Conservation (phyloP, 2,888 invertebrate genomes). For the Tribolium freemani region DNA sequence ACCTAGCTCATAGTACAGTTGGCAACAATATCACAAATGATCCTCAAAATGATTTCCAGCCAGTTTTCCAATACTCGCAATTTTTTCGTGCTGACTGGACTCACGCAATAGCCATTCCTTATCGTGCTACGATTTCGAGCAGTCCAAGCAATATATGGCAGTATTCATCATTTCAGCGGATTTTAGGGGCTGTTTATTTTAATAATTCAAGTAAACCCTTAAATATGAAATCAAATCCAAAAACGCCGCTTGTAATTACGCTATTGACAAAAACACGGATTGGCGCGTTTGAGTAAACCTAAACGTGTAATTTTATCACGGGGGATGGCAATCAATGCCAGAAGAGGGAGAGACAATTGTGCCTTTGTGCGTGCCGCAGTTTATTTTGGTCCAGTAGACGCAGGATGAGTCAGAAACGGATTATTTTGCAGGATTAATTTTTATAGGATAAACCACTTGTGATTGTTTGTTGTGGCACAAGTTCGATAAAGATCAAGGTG, state of each 20-base stretch:
- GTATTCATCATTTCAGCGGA: conserved; percentile 15
- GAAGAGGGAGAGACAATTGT: conserved; percentile 38
- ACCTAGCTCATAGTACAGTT: too few species aligned
- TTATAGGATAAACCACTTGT: background rate
- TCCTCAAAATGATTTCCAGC: background rate
- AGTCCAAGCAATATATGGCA: background rate
- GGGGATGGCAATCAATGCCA: conserved; percentile 46
- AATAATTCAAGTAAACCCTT: background rate
- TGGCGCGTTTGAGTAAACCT: conserved; percentile 47
- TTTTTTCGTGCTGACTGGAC: conserved; percentile 12
- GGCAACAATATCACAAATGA: too few species aligned
- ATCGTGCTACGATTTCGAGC: background rate
- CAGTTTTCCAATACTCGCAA: background rate
- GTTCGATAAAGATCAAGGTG: conserved; percentile 35
- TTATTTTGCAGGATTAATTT: conserved; percentile 31
- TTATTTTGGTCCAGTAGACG: conserved; percentile 44
- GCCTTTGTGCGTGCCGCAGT: conserved; percentile 40
- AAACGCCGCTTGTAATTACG: conserved; percentile 23
- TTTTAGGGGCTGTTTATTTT: background rate
- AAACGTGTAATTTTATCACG: conserved; percentile 49
- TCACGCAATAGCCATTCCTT: conserved; percentile 24
- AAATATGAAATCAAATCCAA: background rate
- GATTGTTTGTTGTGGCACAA: conserved; percentile 23
- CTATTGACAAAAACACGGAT: conserved; percentile 41
- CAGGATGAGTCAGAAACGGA: conserved; percentile 41